Base-by-base conservation (phyloP, 2,888 invertebrate genomes). In the Loripinus fragilis region DNA sequence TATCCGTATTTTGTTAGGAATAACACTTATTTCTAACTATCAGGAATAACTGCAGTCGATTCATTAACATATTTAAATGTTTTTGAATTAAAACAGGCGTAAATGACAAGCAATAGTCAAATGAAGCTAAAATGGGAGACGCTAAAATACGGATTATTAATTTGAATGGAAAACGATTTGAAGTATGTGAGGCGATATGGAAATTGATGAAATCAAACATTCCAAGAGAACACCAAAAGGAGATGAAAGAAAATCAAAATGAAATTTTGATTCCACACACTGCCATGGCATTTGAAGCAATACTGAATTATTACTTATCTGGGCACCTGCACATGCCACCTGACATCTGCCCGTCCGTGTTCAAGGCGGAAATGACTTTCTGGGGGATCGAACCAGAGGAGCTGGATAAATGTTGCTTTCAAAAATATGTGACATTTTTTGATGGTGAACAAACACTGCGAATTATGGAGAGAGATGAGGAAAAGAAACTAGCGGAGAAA, bases 381-480 rank as follows among this genome's bases (percentile, higher is more conserved):
- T 87, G 86, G 86, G 86, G 85, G 0, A 52, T 86, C 7, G 71
- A 76, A 10, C 64, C 79, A 10, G 38, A 68, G 8, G 50, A 42
- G 2, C 67, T 87, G 50, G 78, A 74, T 0, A 85, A 85, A 65
- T 87, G 86, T 48, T 87, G 87, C 38, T 85, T 80, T 48, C 70
- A 78, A n/a, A 76, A 81, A 71, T 85, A 83, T 55, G 71, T 80
- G 1, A 71, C 65, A 0, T 86, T 78, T 41, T 81, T 81, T 45
- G 83, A 85, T 28, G 85, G 86, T 60, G 69, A 81, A 33, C 72
- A 80, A 17, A 76, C 72, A 2, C 69, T 83, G 0, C 65, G 83
- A 73, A 81, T 81, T 33, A 71, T 85, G 30, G 85, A 84, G 23
- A 74, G 52, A 0, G 85, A 85, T 68, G 81, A 85, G 55, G 45